A percentile compares a stretch with the other conserved stretches of the same genome.
Conservation (phyloP, 2,797 vertebrate genomes). For the Lutjanus campechanus region DNA sequence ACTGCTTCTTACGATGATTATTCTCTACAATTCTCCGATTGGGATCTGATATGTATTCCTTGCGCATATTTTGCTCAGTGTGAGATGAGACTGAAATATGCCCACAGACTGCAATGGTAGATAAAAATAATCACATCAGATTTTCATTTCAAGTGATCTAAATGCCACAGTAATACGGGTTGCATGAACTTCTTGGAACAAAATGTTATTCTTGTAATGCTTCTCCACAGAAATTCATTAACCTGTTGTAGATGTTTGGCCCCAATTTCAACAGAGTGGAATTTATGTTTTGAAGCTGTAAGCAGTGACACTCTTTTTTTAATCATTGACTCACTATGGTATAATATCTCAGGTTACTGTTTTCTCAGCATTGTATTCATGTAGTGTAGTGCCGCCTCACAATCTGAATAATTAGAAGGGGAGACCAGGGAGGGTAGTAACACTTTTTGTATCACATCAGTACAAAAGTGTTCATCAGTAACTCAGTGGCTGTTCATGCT, state of each 20-base stretch:
- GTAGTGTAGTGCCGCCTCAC: neutral
- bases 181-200: conserved; percentile 29
- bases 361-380: neutral
- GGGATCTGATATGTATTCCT: conserved; percentile 46
- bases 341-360: neutral
- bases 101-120: conserved; percentile 32
- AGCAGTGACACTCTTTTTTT: neutral
- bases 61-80: conserved; percentile 29
- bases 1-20: conserved; percentile 20
- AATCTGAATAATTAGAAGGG: conserved; percentile 22
- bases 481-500: too few relatives aligned
- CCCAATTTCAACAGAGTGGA: conserved; percentile 2
- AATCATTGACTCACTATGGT: neutral
- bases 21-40: conserved; percentile 35
- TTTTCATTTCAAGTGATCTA: conserved; percentile 55
- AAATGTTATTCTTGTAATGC: conserved; percentile 17
- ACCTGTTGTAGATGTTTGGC: conserved; percentile 10
- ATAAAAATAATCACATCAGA: conserved; percentile 42
- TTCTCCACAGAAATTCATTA: conserved; percentile 1
- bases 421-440: too few relatives aligned
- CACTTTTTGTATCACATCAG: too few relatives aligned
- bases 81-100: conserved; percentile 48
- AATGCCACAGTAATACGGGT: conserved; percentile 33
- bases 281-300: neutral
- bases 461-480: too few relatives aligned